A percentile compares a stretch with the other conserved stretches of the same genome.
phyloP scores from a whole-genome alignment of 2,888 invertebrate genomes.

The Diachrysia chrysitis region DNA sequence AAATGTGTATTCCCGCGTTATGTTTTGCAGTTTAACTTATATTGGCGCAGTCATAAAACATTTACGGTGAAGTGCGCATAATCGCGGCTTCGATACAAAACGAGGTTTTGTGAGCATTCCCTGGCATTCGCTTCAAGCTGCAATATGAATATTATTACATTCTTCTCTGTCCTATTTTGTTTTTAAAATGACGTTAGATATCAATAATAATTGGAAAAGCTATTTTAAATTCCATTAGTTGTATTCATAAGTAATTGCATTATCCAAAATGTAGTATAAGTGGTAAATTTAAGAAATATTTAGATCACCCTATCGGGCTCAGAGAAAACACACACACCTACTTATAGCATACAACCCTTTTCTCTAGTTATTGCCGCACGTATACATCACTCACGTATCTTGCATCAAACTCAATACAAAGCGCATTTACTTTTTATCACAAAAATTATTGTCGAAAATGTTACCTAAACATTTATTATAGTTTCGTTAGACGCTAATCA shows the following conservation, averaged over 20 bases:
- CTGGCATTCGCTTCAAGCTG: slow-evolving; percentile 43
- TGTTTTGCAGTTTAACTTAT: slow-evolving; percentile 31
- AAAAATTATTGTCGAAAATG: too few relatives aligned
- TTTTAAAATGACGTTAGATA: slow-evolving; percentile 34
- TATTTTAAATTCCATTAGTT: not conserved
- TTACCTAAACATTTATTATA: too few relatives aligned
- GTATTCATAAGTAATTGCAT: too few relatives aligned
- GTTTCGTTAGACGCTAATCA: not conserved
- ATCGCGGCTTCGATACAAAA: slow-evolving; percentile 53
- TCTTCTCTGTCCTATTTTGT: slow-evolving; percentile 43
- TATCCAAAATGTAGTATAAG: too few relatives aligned
- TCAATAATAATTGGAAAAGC: not conserved
- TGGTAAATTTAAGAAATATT: too few relatives aligned
- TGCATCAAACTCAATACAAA: too few relatives aligned
- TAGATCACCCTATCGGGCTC: too few relatives aligned
- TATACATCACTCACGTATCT: too few relatives aligned
- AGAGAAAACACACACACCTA: too few relatives aligned
- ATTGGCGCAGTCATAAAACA: slow-evolving; percentile 47
- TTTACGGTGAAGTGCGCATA: slow-evolving; percentile 33
- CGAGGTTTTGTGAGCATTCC: slow-evolving; percentile 32
- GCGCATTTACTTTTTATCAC: too few relatives aligned
- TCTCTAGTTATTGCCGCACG: too few relatives aligned
- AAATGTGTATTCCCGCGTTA: not conserved
- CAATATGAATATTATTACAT: slow-evolving; percentile 60
- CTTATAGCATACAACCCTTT: too few relatives aligned